Conservation (phyloP, 2,113 vertebrate genomes). For the Ptyas mucosa region DNA sequence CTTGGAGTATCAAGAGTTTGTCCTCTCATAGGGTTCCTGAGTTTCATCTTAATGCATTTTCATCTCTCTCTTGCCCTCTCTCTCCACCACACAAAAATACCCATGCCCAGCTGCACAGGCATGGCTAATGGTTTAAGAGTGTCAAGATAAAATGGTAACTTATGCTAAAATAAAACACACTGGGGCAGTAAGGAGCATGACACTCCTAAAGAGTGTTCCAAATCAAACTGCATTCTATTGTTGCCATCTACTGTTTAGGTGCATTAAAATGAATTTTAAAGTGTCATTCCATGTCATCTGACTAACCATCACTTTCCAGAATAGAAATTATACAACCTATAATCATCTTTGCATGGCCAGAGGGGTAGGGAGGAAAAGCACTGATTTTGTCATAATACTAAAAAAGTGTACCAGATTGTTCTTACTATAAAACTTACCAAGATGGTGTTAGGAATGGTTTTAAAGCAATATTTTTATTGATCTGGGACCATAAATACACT, state of each 20-base stretch:
- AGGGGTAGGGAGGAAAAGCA: slow-evolving; percentile 14
- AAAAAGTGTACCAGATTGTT: background rate
- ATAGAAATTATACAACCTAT: background rate
- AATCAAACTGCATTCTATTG: background rate
- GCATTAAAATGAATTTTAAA: background rate
- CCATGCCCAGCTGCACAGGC: background rate
- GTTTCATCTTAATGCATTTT: background rate
- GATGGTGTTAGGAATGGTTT: background rate
- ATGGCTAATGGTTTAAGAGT: background rate
- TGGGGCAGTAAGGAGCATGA: background rate
- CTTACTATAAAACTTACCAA: background rate
- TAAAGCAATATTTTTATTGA: slow-evolving; percentile 18
- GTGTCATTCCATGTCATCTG: background rate
- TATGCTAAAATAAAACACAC: background rate
- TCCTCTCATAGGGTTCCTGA: background rate
- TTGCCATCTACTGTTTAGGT: background rate
- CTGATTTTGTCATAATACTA: background rate
- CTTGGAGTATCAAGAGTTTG: background rate
- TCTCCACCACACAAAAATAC: background rate
- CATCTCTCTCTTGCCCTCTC: background rate
- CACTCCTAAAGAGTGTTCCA: background rate
- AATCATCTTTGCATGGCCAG: background rate
- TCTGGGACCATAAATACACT: background rate
- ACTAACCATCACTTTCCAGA: slow-evolving; percentile 11
- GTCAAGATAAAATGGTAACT: background rate